Conservation (phyloP, 2,888 invertebrate species). For the Amphipoea lucens region DNA sequence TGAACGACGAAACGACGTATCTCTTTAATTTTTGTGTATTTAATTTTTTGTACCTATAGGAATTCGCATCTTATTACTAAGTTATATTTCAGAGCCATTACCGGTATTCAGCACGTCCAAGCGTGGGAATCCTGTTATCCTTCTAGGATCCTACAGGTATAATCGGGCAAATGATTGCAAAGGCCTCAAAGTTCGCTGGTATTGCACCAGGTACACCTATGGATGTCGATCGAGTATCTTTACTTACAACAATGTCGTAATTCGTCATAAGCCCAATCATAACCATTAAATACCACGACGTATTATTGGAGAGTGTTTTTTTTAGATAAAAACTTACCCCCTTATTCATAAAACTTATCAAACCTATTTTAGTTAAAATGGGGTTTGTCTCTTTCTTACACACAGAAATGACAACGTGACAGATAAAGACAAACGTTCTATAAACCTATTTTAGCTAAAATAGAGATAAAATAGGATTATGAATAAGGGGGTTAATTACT, state of each 20-base stretch:
- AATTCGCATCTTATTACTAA: not conserved
- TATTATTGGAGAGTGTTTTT: too few relatives aligned
- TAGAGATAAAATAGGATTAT: too few relatives aligned
- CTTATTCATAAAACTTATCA: too few relatives aligned
- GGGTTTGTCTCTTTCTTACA: too few relatives aligned
- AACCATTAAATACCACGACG: slow-evolving; percentile 2
- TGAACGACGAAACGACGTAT: too few relatives aligned
- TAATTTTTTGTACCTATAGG: not conserved
- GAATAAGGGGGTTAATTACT: too few relatives aligned
- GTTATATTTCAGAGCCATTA: slow-evolving; percentile 26
- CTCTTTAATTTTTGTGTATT: not conserved
- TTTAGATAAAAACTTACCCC: not conserved
- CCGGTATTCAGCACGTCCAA: slow-evolving; percentile 25
- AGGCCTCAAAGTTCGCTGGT: slow-evolving; percentile 46
- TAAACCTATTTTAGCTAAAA: too few relatives aligned
- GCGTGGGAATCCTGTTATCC: slow-evolving; percentile 42
- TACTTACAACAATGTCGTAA: slow-evolving; percentile 33
- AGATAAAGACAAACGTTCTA: too few relatives aligned
- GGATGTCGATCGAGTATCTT: slow-evolving; percentile 42
- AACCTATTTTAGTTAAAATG: too few relatives aligned
- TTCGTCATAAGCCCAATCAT: slow-evolving; percentile 18
- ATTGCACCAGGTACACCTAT: slow-evolving; percentile 14
- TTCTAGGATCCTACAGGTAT: slow-evolving; percentile 44
- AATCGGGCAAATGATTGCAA: slow-evolving; percentile 23
- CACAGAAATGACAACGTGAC: too few relatives aligned